A percentile compares a stretch with the other conserved stretches of the same genome.
Conservation (phyloP, 1,140 invertebrate genomes). For the Drosophila trapezifrons region DNA sequence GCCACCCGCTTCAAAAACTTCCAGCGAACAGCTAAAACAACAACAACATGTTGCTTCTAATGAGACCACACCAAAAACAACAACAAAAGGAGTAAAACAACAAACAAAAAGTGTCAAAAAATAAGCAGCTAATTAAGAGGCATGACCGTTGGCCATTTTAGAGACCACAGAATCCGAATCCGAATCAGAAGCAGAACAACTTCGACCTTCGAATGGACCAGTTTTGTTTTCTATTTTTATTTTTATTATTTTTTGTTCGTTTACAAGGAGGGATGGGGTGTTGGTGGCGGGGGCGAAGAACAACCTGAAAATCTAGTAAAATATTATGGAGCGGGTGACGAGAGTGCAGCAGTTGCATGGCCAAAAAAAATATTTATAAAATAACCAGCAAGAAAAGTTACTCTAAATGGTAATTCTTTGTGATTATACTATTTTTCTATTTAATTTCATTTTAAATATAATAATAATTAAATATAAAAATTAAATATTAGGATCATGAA, state of each 20-base stretch:
- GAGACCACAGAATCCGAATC: conserved; percentile 28
- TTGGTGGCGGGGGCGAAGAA: neutral
- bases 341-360: conserved; percentile 10
- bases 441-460: too few relatives aligned
- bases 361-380: conserved; percentile 5
- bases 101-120: conserved; percentile 59
- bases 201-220: conserved; percentile 64
- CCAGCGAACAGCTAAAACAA: conserved; percentile 7
- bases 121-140: conserved; percentile 74
- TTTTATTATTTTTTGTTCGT: conserved; percentile 2
- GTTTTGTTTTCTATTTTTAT: conserved; percentile 33
- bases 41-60: conserved; percentile 54
- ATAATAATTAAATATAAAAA: too few relatives aligned
- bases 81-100: conserved; percentile 14
- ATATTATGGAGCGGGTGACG: conserved; percentile 19
- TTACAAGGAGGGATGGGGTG: neutral
- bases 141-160: conserved; percentile 44
- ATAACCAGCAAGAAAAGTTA: neutral
- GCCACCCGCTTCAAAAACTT: conserved; percentile 60
- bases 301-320: conserved; percentile 23
- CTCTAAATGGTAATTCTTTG: too few relatives aligned
- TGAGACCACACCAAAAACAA: conserved; percentile 46
- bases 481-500: too few relatives aligned
- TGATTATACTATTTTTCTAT: too few relatives aligned
- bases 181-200: conserved; percentile 16